These are phyloP conservation scores for Bos taurus DNA, from an alignment of 2,113 vertebrate genomes.

Conservation along the genomic window DNA sequence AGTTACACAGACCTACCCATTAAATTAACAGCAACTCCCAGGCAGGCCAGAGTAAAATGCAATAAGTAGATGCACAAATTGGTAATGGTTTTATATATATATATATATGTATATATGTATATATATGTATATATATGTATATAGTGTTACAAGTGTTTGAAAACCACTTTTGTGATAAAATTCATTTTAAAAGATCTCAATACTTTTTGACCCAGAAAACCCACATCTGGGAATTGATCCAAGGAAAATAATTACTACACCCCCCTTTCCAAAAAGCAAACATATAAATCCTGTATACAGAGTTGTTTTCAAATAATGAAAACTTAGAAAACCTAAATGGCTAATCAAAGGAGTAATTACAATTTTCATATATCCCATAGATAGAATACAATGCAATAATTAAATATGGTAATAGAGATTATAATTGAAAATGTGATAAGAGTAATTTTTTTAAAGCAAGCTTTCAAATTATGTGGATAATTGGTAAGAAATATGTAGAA, in stretches of 20 bases:
- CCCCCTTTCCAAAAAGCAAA: background rate
- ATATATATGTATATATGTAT: background rate
- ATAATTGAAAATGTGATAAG: background rate
- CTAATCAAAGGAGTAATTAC: background rate
- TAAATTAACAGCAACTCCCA: background rate
- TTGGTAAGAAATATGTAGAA: background rate
- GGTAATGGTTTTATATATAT: background rate
- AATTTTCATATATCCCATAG: background rate
- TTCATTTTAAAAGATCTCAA: background rate
- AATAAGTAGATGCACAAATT: background rate
- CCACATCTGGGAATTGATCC: background rate
- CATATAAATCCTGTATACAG: background rate
- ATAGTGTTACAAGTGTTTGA: background rate
- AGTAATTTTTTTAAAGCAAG: background rate
- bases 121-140: background rate
- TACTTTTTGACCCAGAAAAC: slow-evolving; percentile 12
- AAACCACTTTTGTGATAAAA: background rate
- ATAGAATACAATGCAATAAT: background rate
- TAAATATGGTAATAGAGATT: slow-evolving; percentile 13
- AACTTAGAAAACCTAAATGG: slow-evolving; percentile 21
- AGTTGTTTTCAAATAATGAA: slow-evolving; percentile 30
- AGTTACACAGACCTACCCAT: background rate
- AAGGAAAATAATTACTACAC: background rate
- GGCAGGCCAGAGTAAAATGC: background rate
- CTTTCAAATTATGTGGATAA: background rate